Percentiles rank a stretch among this genome's conserved stretches.
Evolutionary conservation across 2,888 invertebrate species (phyloP).

Genomic region (Drosophila demipolita): DNA sequence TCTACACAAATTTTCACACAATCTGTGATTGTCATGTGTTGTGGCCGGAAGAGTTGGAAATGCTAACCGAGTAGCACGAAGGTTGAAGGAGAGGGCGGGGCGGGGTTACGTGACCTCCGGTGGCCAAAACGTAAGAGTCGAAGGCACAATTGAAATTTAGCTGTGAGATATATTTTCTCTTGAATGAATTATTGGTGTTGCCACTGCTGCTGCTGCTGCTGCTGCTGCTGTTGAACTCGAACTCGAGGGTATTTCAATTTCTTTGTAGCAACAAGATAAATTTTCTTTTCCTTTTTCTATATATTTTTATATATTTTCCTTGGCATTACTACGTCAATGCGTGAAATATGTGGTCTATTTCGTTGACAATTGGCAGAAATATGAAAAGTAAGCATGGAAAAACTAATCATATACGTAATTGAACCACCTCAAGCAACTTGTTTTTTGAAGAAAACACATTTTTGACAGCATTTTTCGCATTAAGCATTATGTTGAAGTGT

Average conservation of each 20-base stretch:
- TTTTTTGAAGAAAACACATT: conserved; percentile 15
- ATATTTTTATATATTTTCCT: neutral
- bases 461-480: conserved; percentile 45
- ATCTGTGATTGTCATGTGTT: conserved; percentile 67
- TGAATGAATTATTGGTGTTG: conserved; percentile 10
- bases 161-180: conserved; percentile 39
- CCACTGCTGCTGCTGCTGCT: conserved; percentile 3
- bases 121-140: conserved; percentile 16
- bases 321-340: conserved; percentile 67
- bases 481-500: conserved; percentile 32
- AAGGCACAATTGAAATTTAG: conserved; percentile 60
- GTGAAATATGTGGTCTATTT: conserved; percentile 68
- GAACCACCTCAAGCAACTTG: conserved; percentile 36
- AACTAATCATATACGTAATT: conserved; percentile 42
- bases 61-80: neutral
- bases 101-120: conserved; percentile 14
- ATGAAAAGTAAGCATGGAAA: neutral
- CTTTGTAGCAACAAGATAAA: conserved; percentile 24
- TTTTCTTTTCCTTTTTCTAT: conserved; percentile 31
- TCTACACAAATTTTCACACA: conserved; percentile 71
- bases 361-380: conserved; percentile 65
- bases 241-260: conserved; percentile 60
- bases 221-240: conserved; percentile 15
- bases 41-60: conserved; percentile 22
- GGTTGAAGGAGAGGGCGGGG: too few relatives aligned